Base-by-base conservation (phyloP, 1,140 invertebrate genomes). In the Gyrodactylus bullatarudis region DNA sequence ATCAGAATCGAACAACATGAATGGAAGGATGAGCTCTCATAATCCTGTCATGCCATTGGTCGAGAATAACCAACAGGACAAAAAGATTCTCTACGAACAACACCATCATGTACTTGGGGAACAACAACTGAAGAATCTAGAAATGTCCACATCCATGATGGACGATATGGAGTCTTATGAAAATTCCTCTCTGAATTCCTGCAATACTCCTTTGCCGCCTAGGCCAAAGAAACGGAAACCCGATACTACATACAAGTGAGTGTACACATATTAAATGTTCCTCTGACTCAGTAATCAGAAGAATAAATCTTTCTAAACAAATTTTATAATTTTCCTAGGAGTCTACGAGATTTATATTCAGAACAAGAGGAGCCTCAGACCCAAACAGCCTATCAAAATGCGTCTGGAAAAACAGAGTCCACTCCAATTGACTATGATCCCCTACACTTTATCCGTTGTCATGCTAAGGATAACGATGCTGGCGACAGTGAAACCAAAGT, bases 401-500 rank as follows among this genome's bases (percentile, higher is more conserved):
- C n/a, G 8, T 16, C 8, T 8, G n/a, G n/a, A 16, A 71, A 71
- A 71, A 71, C 24, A 20, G 70, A 71, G 21, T 21, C 21, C 20
- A 20, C 21, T 25, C 21, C 24, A 23, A 71, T 71, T 23, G 70
- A 78, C 54, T 79, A 77, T 74, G 75, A 77, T 20, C 78, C 79
- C 22, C 71, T 76, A 16, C 74, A 75, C 26, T 80, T 79, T 69
- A 22, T 79, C 0, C 74, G 79, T 20, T 79, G 78, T 74, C 79
- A 80, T 70, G 77, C 77, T 16, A 73, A 75, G 20, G 71, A 76
- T 19, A 77, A 79, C 68, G 76, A 77, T 25, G 77, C 78, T 0
- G 73, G 73, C 26, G 78, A 79, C 74, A 74, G 77, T 8, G 27
- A 75, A 0, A 78, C 78, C 0, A 78, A 83, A 77, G 81, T 84